Base-by-base conservation (phyloP, 2,888 invertebrate species). In the Therioaphis trifolii region DNA sequence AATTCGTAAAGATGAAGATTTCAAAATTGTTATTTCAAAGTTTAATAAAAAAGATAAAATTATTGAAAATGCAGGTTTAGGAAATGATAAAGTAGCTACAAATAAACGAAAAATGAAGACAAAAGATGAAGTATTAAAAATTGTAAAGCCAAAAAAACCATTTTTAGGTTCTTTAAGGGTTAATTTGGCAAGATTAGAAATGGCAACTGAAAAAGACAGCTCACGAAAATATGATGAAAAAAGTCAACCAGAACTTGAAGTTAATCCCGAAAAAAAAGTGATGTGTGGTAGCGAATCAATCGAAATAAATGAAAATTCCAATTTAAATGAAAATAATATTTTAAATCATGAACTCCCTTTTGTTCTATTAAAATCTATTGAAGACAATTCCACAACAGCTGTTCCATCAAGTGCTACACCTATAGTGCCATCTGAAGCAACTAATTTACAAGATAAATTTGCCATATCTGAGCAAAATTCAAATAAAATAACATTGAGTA, bases 11-110 rank as follows among this genome's bases (percentile, higher is more conserved):
- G 63, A 63, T 66, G 55, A 79, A 79, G 52, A 82, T 1, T n/a
- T 82, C n/a, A 82, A 82, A 52, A 63, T 82, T 15, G 63, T 82
- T 40, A 18, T 82, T 63, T 21, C 82, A 11, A 82, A 82, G 18
- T 72, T 18, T 35, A 61, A 80, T 29, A 35, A 72, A 69, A 69
- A 55, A 68, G 18, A 29, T 15, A 46, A 29, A 43, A 27, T 4
- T 35, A 55, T 1, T 27, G 27, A 55, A 55, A n/a, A n/a, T 14
- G 55, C 2, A 55, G n/a, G 18, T 12, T 43, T n/a, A 27, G 46
- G 15, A 46, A 61, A 46, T 55, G 35, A 40, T 58, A 7, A 18
- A 43, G 61, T 29, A 76, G 46, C 14, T 2, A n/a, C n/a, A 35
- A 29, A 35, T 52, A 2, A 72, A 35, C 35, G 14, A 35, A 21